These are phyloP conservation scores for Athalia cordata DNA, from an alignment of 2,888 invertebrate genomes.

Conservation along the genomic window DNA sequence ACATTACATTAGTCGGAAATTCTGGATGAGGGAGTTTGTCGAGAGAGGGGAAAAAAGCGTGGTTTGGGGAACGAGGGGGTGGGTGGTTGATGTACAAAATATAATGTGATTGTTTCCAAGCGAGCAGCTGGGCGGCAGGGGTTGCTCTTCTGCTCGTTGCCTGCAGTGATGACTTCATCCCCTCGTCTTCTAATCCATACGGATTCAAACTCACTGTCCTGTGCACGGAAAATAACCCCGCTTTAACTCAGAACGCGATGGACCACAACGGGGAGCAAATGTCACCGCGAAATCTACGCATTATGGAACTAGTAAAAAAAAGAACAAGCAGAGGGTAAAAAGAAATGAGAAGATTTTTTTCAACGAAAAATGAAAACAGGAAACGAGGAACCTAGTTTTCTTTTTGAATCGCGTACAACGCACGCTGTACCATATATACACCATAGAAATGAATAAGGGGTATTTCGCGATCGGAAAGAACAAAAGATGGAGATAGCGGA, in stretches of 20 bases:
- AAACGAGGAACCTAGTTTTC: slow-evolving; percentile 28
- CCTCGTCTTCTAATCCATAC: slow-evolving; percentile 55
- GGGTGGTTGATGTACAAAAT: slow-evolving; percentile 60
- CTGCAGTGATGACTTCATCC: slow-evolving; percentile 67
- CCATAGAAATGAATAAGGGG: slow-evolving; percentile 18
- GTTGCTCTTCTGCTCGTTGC: slow-evolving; percentile 48
- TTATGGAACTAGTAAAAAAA: slow-evolving; percentile 17
- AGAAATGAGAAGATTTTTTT: slow-evolving; percentile 50
- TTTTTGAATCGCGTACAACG: background rate
- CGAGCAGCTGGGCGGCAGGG: slow-evolving; percentile 62
- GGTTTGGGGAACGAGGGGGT: slow-evolving; percentile 49
- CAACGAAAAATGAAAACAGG: slow-evolving; percentile 47
- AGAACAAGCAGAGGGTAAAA: slow-evolving; percentile 46
- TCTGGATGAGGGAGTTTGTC: slow-evolving; percentile 49
- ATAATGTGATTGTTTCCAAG: slow-evolving; percentile 73
- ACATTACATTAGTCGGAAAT: slow-evolving; percentile 59
- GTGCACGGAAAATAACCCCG: slow-evolving; percentile 14
- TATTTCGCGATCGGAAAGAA: slow-evolving; percentile 64
- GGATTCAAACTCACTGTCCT: slow-evolving; percentile 14
- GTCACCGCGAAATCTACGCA: slow-evolving; percentile 45
- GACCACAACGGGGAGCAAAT: slow-evolving; percentile 51
- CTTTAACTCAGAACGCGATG: slow-evolving; percentile 47
- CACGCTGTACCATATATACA: background rate
- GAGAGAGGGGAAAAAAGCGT: slow-evolving; percentile 32
- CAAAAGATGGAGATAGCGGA: slow-evolving; percentile 64